A percentile compares a stretch with the other conserved stretches of the same genome.
These are phyloP conservation scores for Lordiphosa collinella DNA, from an alignment of 1,140 invertebrate species.

Conservation along the genomic window DNA sequence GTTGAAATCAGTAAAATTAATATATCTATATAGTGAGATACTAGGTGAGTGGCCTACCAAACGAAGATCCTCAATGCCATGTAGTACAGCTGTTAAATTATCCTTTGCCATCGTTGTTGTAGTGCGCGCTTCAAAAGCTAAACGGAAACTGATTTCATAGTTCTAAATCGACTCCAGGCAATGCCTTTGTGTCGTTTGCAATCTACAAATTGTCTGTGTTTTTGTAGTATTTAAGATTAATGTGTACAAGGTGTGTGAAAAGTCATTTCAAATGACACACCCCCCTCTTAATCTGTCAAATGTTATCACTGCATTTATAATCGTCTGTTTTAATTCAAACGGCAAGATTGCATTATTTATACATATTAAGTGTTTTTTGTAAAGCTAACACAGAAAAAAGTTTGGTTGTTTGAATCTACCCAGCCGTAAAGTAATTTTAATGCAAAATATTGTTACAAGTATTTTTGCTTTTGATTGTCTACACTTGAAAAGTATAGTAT, in stretches of 20 bases:
- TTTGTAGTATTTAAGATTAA: background rate
- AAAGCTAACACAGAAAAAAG: no score
- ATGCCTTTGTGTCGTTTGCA: background rate
- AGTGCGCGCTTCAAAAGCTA: background rate
- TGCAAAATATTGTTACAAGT: no score
- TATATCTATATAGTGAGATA: slow-evolving; percentile 69
- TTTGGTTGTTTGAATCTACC: no score
- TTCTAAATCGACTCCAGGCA: background rate
- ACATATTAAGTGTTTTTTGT: no score
- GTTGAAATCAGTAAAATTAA: background rate
- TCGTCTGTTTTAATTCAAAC: background rate
- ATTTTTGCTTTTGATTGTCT: no score
- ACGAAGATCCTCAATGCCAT: slow-evolving; percentile 88
- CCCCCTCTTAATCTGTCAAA: slow-evolving; percentile 5
- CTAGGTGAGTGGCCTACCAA: slow-evolving; percentile 81
- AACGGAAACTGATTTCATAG: slow-evolving; percentile 17
- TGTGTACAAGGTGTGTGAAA: background rate
- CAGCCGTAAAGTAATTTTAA: no score
- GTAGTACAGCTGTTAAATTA: slow-evolving; percentile 85
- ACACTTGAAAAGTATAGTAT: no score
- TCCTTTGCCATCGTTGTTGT: slow-evolving; percentile 51
- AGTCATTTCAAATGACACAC: slow-evolving; percentile 13
- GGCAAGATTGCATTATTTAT: no score
- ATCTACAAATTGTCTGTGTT: background rate
- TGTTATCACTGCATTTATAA: slow-evolving; percentile 7